Conservation (phyloP, 2,888 invertebrate species). For the Lumbricus terrestris region DNA sequence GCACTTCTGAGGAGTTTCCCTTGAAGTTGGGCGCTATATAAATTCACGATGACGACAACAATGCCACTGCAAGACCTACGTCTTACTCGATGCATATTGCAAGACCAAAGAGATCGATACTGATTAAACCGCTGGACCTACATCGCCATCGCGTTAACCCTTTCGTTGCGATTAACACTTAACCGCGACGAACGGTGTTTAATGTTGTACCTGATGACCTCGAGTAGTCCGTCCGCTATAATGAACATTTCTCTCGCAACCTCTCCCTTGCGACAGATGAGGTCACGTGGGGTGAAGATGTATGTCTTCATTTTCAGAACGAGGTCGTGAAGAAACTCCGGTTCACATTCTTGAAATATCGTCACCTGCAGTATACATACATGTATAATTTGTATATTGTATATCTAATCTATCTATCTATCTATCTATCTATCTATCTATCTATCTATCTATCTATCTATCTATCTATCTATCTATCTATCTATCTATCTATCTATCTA, state of each 20-base stretch:
- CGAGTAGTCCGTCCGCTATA: slow-evolving; percentile 78
- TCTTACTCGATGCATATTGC: too few relatives aligned
- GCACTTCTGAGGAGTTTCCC: too few relatives aligned
- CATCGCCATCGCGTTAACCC: background rate
- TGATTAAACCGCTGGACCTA: background rate
- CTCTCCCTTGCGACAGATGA: slow-evolving; percentile 85
- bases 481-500: too few relatives aligned
- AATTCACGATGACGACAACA: too few relatives aligned
- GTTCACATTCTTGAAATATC: slow-evolving; percentile 93
- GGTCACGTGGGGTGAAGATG: slow-evolving; percentile 95
- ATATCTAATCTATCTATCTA: too few relatives aligned
- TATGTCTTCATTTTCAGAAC: slow-evolving; percentile 97
- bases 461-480: too few relatives aligned
- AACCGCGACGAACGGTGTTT: background rate
- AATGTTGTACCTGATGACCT: slow-evolving; percentile 34
- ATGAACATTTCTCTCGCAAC: slow-evolving; percentile 97
- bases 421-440: too few relatives aligned
- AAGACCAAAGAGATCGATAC: background rate
- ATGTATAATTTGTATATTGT: too few relatives aligned
- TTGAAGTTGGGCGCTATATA: too few relatives aligned
- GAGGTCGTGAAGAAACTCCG: slow-evolving; percentile 92
- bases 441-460: too few relatives aligned
- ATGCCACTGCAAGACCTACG: background rate
- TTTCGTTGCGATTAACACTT: too few relatives aligned
- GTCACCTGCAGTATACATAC: slow-evolving; percentile 75